phyloP scores from a whole-genome alignment of 2,113 vertebrate genomes.

The Clupea harengus region DNA sequence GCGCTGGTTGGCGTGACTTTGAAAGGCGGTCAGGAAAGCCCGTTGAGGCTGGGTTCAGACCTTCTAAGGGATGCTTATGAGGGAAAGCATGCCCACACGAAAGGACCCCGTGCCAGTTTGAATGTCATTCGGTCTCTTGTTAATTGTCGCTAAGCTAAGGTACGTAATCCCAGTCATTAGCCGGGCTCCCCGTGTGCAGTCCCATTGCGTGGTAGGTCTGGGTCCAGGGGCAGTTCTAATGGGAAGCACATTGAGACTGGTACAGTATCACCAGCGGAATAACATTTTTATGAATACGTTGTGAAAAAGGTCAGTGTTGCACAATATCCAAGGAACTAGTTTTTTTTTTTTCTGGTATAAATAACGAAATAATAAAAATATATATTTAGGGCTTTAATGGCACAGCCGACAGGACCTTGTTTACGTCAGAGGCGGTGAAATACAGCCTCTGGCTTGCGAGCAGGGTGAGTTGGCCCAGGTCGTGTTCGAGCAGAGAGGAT shows the following conservation, averaged over 20 bases:
- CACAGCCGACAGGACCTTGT: slow-evolving; percentile 27
- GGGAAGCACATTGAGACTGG: slow-evolving; percentile 38
- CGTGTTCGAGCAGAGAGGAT: slow-evolving; percentile 18
- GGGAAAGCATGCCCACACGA: slow-evolving; percentile 26
- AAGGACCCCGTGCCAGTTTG: slow-evolving; percentile 8
- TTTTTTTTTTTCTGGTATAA: slow-evolving; percentile 30
- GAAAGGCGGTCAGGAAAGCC: not conserved
- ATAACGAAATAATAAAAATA: slow-evolving; percentile 47
- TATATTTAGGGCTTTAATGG: slow-evolving; percentile 42
- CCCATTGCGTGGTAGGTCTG: slow-evolving; percentile 13
- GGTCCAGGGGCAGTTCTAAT: slow-evolving; percentile 32
- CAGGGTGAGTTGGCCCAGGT: slow-evolving; percentile 27
- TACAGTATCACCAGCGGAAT: slow-evolving; percentile 20
- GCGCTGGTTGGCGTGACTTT: slow-evolving; percentile 10
- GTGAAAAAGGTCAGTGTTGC: slow-evolving; percentile 31
- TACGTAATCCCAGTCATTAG: slow-evolving; percentile 32
- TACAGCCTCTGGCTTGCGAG: slow-evolving; percentile 40
- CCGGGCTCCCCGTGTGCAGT: slow-evolving; percentile 19
- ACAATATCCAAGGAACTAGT: slow-evolving; percentile 20
- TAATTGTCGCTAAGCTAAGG: slow-evolving; percentile 27
- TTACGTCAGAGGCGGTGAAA: slow-evolving; percentile 48
- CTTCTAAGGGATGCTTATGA: slow-evolving; percentile 16
- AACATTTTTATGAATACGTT: slow-evolving; percentile 44
- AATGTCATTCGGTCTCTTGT: slow-evolving; percentile 19
- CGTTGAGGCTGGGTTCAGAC: slow-evolving; percentile 23